phyloP scores from a whole-genome alignment of 2,888 invertebrate species.

The Calameuta idolon region DNA sequence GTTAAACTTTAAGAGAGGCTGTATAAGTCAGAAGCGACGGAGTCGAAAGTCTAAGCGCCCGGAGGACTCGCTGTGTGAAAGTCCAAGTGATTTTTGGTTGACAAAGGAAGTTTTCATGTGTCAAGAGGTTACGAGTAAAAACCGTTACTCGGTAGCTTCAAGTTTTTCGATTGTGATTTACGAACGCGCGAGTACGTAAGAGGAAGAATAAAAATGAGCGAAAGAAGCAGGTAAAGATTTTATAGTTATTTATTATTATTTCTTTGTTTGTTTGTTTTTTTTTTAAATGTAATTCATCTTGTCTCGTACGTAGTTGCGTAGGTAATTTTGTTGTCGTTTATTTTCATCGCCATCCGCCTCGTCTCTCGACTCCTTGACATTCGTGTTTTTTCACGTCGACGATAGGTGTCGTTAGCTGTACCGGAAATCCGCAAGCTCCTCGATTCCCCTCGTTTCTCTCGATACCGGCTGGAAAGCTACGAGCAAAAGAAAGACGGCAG shows the following conservation, averaged over 20 bases:
- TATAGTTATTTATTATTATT: neutral
- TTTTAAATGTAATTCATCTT: neutral
- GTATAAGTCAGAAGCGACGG: neutral
- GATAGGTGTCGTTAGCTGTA: neutral
- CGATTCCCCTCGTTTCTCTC: neutral
- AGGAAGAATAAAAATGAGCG: neutral
- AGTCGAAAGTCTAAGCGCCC: neutral
- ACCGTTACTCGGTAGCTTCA: neutral
- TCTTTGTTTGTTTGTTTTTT: neutral
- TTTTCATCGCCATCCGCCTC: neutral
- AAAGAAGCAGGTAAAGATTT: neutral
- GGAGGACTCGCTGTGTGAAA: neutral
- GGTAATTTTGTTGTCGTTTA: neutral
- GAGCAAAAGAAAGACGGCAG: conserved; percentile 12
- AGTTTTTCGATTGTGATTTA: neutral
- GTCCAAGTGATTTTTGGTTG: neutral
- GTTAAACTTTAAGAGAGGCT: neutral
- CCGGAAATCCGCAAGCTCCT: conserved; percentile 1
- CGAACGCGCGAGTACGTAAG: neutral
- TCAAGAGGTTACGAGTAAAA: neutral
- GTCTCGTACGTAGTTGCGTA: neutral
- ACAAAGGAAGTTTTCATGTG: neutral
- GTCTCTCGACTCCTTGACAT: neutral
- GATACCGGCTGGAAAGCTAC: neutral
- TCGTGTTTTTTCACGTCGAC: neutral